Evolutionary conservation across 2,888 invertebrate genomes (phyloP), one percentile per base, ranked within the genome.

Genomic region (Eulithis prunata): DNA sequence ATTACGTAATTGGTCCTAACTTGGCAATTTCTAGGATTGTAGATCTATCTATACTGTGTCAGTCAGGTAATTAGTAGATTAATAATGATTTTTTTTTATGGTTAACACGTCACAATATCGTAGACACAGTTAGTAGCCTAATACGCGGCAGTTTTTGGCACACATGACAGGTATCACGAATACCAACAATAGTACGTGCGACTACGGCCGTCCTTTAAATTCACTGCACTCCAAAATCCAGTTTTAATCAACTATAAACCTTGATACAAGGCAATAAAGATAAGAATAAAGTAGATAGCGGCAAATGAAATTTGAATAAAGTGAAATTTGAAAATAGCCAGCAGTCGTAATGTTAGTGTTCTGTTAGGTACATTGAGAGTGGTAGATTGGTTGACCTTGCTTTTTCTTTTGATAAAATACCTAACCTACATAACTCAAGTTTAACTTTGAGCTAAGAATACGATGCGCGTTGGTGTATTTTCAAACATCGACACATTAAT

Each of bases 101-200:
- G 6, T 32, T 4, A 32, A 56, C 12, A 12, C 55, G 64, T 59
- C 59, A 64, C 57, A 52, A 28, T 53, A 49, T 49, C 49, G 41
- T 66, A 68, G 53, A 53, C 21, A 43, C 46, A 11, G 43, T 38
- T n/a, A 28, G 57, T 55, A 49, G 49, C 52, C 11, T 36, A 43
- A 71, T 68, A 56, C 57, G 57, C 62, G 58, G 32, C 49, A 78
- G 73, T 74, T 71, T 73, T 84, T 85, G 85, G 84, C 85, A 84
- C 80, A 70, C 70, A 75, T 68, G 76, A 75, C 77, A 75, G 77
- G 79, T 76, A 79, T 78, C 75, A 71, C 75, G 74, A 75, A 81
- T 78, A 78, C 78, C 78, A 71, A 74, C 72, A 47, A 71, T 75
- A 64, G 69, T 72, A 68, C 71, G 70, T 68, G 73, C 73, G 68